Evolutionary conservation across 2,797 vertebrate species (phyloP).

Genomic region (Sebastes itinus): DNA sequence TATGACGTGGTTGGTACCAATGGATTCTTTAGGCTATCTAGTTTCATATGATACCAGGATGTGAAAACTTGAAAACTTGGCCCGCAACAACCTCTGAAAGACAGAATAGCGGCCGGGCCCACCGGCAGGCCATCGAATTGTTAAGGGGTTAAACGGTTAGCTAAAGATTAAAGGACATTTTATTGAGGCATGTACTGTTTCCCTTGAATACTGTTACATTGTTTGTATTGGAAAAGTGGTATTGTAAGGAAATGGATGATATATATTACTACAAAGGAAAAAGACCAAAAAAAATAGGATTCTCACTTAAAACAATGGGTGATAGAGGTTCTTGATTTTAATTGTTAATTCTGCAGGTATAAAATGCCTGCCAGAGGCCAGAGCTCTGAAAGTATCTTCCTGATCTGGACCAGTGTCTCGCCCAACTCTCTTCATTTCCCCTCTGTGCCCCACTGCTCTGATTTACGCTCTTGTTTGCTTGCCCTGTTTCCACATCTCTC

Average conservation of each 20-base stretch:
- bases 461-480: slow-evolving; percentile 59
- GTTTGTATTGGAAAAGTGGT: not conserved
- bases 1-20: too few species aligned
- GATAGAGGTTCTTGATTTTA: not conserved
- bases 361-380: not conserved
- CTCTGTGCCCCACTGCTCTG: slow-evolving; percentile 43
- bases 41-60: too few species aligned
- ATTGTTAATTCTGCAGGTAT: not conserved
- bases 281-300: not conserved
- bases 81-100: too few species aligned
- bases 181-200: not conserved
- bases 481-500: slow-evolving; percentile 51
- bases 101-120: too few species aligned
- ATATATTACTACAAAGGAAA: not conserved
- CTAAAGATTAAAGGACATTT: not conserved
- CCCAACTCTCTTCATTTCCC: slow-evolving; percentile 35
- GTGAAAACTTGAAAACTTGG: too few species aligned
- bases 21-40: too few species aligned
- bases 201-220: not conserved
- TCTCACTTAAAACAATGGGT: not conserved
- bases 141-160: not conserved
- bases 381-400: not conserved
- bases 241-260: not conserved
- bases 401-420: slow-evolving; percentile 17
- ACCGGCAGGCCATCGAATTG: too few species aligned